Conservation (phyloP, 2,888 invertebrate species). For the Linyphia triangularis region DNA sequence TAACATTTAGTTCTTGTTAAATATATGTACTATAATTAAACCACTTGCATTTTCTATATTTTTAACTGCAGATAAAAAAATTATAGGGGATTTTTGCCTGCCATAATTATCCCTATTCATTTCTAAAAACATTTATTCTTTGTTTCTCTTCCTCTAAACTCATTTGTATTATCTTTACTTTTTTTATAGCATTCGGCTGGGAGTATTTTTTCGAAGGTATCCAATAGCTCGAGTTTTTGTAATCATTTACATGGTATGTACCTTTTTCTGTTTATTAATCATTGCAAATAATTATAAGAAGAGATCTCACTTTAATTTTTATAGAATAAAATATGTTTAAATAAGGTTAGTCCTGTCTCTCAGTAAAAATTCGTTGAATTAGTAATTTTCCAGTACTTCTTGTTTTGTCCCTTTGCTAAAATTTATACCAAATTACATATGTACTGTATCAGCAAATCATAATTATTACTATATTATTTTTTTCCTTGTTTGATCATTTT, state of each 20-base stretch:
- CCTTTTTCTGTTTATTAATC: neutral
- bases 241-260: conserved; percentile 88
- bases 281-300: neutral
- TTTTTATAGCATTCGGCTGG: conserved; percentile 85
- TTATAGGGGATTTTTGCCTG: too few species aligned
- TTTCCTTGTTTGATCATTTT: too few species aligned
- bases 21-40: neutral
- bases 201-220: conserved; percentile 89
- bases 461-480: too few species aligned
- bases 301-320: neutral
- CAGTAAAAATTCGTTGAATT: neutral
- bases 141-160: neutral
- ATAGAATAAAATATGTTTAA: neutral
- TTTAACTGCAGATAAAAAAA: neutral
- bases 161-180: conserved; percentile 30
- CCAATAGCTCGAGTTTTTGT: conserved; percentile 90
- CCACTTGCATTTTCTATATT: neutral
- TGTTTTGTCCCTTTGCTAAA: too few species aligned
- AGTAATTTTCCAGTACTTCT: neutral
- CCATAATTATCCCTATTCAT: too few species aligned
- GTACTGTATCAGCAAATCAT: too few species aligned
- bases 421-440: too few species aligned
- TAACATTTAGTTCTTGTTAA: too few species aligned
- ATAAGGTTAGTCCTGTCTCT: neutral
- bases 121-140: too few species aligned